These are phyloP conservation scores for Dendrocopos noguchii DNA, from an alignment of 2,113 vertebrate genomes.

Conservation along the genomic window DNA sequence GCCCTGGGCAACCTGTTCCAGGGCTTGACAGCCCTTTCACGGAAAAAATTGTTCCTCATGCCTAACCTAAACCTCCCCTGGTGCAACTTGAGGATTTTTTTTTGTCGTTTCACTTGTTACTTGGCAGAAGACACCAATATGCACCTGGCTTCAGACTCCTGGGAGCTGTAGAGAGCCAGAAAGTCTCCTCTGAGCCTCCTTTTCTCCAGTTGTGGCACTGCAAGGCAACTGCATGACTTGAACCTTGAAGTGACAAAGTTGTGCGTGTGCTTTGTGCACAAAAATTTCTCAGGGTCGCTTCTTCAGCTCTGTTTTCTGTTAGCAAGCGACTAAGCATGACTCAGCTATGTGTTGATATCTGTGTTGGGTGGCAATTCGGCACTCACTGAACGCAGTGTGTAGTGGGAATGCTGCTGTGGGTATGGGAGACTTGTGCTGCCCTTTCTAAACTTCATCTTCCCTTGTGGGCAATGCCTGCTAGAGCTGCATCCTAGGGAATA, in stretches of 20 bases:
- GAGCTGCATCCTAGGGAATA: neutral
- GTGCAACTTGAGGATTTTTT: neutral
- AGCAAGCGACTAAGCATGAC: neutral
- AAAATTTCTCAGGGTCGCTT: neutral
- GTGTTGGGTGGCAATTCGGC: accelerated
- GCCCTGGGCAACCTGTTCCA: neutral
- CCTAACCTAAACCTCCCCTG: neutral
- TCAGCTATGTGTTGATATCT: neutral
- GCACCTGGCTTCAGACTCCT: neutral
- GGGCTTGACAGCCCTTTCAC: neutral
- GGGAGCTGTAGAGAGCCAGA: neutral
- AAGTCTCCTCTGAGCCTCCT: neutral
- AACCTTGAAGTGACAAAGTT: neutral
- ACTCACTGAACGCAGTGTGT: neutral
- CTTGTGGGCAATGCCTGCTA: neutral
- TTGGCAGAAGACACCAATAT: neutral
- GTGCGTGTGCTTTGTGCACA: neutral
- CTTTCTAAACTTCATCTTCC: neutral
- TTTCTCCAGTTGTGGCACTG: neutral
- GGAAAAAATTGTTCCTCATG: neutral
- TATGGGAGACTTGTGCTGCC: neutral
- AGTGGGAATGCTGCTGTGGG: neutral
- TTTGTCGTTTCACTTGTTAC: neutral
- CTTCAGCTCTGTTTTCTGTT: neutral
- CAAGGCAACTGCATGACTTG: neutral